Conservation (phyloP, 2,113 vertebrate genomes). For the Lagenorhynchus albirostris region DNA sequence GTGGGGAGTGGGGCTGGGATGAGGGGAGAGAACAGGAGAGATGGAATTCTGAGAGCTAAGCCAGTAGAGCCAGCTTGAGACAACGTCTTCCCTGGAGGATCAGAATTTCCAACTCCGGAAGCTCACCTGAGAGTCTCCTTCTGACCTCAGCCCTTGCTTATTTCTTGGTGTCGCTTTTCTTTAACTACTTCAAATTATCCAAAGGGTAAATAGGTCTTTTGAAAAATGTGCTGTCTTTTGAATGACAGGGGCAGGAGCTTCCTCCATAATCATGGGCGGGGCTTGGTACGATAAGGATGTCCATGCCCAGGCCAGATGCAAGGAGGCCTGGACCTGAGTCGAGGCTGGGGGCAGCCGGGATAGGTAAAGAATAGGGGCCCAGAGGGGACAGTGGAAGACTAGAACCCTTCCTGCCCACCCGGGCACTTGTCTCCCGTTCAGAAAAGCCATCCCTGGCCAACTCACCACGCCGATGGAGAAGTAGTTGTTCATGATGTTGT, state of each 20-base stretch:
- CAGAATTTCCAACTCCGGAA: neutral
- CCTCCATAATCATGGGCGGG: neutral
- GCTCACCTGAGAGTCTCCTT: neutral
- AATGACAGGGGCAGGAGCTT: neutral
- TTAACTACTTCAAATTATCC: neutral
- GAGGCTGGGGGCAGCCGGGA: neutral
- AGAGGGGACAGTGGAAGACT: neutral
- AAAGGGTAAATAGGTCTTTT: neutral
- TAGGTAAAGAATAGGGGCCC: neutral
- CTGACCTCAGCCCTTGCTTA: neutral
- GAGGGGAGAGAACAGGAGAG: neutral
- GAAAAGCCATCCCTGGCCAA: neutral
- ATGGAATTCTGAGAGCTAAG: neutral
- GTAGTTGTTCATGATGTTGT: slow-evolving; percentile 97
- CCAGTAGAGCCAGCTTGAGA: neutral
- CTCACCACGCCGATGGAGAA: slow-evolving; percentile 98
- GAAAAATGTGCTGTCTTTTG: neutral
- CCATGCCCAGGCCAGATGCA: neutral
- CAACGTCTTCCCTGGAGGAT: neutral
- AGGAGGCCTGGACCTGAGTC: neutral
- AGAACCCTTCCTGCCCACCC: neutral
- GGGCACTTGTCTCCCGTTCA: neutral
- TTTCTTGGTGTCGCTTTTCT: neutral
- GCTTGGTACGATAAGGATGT: neutral
- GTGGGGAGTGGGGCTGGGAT: neutral